These are phyloP conservation scores for Stenodema calcarata DNA, from an alignment of 2,888 invertebrate species.

Conservation along the genomic window DNA sequence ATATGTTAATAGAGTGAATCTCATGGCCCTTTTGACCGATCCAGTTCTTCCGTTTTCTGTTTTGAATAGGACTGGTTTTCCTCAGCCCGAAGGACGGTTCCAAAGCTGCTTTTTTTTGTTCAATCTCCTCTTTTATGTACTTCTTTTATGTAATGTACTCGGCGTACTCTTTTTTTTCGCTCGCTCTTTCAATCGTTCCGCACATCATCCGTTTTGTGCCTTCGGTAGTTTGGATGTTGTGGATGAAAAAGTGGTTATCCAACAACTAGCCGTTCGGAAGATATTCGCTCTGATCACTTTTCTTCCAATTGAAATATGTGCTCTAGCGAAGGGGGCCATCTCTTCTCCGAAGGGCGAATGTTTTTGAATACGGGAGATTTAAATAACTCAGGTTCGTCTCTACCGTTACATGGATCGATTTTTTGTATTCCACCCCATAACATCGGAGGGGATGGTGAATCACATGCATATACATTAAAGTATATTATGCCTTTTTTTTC, in stretches of 20 bases:
- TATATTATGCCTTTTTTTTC: too few species aligned
- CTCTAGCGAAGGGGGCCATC: background rate
- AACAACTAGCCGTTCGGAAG: background rate
- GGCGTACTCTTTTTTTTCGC: background rate
- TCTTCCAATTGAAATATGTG: background rate
- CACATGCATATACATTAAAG: too few species aligned
- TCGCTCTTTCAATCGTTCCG: background rate
- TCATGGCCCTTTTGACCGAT: background rate
- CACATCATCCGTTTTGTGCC: constrained; percentile 12
- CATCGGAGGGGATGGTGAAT: too few species aligned
- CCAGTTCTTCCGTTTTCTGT: constrained; percentile 5
- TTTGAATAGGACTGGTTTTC: constrained; percentile 18
- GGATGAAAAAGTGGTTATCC: background rate
- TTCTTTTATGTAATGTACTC: background rate
- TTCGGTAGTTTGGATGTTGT: background rate
- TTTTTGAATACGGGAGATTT: background rate
- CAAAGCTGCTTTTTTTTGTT: background rate
- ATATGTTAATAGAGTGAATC: background rate
- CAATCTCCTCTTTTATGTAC: background rate
- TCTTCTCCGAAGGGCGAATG: background rate
- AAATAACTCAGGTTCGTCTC: background rate
- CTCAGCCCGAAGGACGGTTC: background rate
- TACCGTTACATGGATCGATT: background rate
- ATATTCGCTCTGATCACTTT: background rate
- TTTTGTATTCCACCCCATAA: background rate